Percentiles rank a stretch among this genome's conserved stretches.
These are phyloP conservation scores for Malurus cyaneus DNA, from an alignment of 2,113 vertebrate species.

Conservation along the genomic window DNA sequence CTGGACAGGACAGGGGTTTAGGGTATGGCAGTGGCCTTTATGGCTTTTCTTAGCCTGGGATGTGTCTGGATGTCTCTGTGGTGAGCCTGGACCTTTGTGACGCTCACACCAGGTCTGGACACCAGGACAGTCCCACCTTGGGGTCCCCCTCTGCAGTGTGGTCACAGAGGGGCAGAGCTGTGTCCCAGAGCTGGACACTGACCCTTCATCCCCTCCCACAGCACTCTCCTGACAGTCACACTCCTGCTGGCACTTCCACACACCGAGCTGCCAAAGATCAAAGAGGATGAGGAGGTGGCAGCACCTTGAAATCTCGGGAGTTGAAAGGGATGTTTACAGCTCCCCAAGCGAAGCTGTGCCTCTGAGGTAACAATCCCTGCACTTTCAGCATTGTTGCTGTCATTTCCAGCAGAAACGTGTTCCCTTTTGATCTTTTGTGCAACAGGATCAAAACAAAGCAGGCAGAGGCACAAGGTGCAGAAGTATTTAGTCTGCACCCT, in stretches of 20 bases:
- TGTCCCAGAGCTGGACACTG: too few relatives aligned
- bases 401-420: not conserved
- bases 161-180: not conserved
- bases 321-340: conserved; percentile 39
- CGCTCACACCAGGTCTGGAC: not conserved
- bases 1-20: not conserved
- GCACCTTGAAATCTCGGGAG: not conserved
- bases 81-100: not conserved
- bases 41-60: not conserved
- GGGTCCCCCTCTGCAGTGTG: not conserved
- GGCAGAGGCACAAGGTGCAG: not conserved
- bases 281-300: not conserved
- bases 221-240: not conserved
- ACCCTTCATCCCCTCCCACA: accelerated
- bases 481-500: conserved; percentile 3
- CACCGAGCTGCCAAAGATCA: not conserved
- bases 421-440: conserved; percentile 34
- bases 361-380: not conserved
- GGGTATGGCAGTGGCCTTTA: not conserved
- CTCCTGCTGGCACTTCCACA: accelerated
- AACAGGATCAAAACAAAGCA: not conserved
- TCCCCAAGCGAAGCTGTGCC: not conserved
- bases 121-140: too few relatives aligned
- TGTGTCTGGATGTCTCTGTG: not conserved
- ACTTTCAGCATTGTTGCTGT: not conserved